Evolutionary conservation across 2,888 invertebrate genomes (phyloP).

Genomic region (Ferdinandea cuprea): DNA sequence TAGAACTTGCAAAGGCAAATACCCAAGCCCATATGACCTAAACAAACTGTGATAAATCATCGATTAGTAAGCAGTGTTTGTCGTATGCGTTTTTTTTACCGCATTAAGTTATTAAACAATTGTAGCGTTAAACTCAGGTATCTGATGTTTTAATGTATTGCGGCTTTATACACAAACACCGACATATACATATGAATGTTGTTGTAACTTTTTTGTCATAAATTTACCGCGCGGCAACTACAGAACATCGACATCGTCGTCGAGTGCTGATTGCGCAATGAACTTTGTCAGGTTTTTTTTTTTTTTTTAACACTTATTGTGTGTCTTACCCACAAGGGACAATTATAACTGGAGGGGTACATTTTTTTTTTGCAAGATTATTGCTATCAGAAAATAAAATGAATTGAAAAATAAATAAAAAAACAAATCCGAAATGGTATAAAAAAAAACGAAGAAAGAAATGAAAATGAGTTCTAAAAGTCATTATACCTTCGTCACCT

Average conservation of each 20-base stretch:
- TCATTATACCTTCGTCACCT: conserved; percentile 68
- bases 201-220: conserved; percentile 39
- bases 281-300: conserved; percentile 36
- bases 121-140: conserved; percentile 56
- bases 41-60: conserved; percentile 69
- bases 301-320: not conserved
- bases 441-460: conserved; percentile 20
- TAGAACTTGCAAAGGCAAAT: conserved; percentile 32
- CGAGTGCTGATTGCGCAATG: conserved; percentile 59
- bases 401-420: conserved; percentile 22
- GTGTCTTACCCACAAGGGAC: conserved; percentile 34
- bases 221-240: conserved; percentile 30
- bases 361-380: conserved; percentile 43
- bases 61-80: conserved; percentile 67
- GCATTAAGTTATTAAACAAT: conserved; percentile 59
- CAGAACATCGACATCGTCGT: conserved; percentile 21
- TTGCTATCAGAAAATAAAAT: conserved; percentile 53
- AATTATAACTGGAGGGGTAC: not conserved
- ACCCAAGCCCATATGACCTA: conserved; percentile 60
- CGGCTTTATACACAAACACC: conserved; percentile 14
- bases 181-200: conserved; percentile 8
- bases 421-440: too few relatives aligned
- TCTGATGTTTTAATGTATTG: not conserved
- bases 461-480: conserved; percentile 44
- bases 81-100: conserved; percentile 22